phyloP scores from a whole-genome alignment of 2,113 vertebrate species.

The Notarius lentiginosus region DNA sequence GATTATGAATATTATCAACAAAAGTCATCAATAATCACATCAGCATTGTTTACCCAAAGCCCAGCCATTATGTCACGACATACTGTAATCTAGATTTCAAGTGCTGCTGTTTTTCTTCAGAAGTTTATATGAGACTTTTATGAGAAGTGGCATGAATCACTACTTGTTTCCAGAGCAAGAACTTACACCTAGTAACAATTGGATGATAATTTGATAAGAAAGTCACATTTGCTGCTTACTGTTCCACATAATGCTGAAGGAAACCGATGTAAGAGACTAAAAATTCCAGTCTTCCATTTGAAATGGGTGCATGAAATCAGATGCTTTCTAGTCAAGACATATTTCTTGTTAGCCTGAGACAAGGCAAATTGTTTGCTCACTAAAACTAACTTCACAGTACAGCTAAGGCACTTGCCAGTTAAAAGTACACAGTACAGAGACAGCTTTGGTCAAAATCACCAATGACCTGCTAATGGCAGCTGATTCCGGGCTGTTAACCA shows the following conservation, averaged over 20 bases:
- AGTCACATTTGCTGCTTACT: not conserved
- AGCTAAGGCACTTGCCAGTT: not conserved
- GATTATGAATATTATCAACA: not conserved
- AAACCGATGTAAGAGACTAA: not conserved
- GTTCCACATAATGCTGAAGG: not conserved
- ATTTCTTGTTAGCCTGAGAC: not conserved
- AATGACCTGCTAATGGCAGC: too few relatives aligned
- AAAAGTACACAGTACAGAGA: not conserved
- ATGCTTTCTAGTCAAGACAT: not conserved
- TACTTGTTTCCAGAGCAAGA: not conserved
- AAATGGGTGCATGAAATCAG: not conserved
- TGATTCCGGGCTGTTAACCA: too few relatives aligned
- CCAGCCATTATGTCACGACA: slow-evolving; percentile 22
- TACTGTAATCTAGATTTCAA: slow-evolving; percentile 13
- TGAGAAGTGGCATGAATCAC: slow-evolving; percentile 3
- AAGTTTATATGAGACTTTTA: not conserved
- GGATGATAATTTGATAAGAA: not conserved
- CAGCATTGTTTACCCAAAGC: slow-evolving; percentile 9
- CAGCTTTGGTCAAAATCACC: too few relatives aligned
- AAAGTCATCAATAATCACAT: slow-evolving; percentile 7
- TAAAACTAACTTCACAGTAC: not conserved
- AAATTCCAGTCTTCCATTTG: too few relatives aligned
- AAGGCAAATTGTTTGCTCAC: not conserved
- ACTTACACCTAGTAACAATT: not conserved
- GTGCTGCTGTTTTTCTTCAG: not conserved